Evolutionary conservation across 2,888 invertebrate species (phyloP).

Genomic region (Himalopsyche japonica): DNA sequence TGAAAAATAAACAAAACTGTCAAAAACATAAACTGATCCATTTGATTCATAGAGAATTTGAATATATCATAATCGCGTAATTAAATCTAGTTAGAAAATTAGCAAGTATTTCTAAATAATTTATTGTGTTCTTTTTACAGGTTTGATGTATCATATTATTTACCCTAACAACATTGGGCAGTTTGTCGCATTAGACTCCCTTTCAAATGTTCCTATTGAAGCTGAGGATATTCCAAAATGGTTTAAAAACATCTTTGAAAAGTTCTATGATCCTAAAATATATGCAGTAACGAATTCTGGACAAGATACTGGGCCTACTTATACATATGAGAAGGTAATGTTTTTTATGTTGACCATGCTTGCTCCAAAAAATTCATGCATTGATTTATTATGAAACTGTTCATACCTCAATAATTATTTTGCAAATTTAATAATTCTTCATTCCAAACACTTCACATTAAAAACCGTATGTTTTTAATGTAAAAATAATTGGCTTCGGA

Average conservation of each 20-base stretch:
- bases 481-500: background rate
- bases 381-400: too few species aligned
- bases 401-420: too few species aligned
- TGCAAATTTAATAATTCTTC: too few species aligned
- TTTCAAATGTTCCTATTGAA: slow-evolving; percentile 44
- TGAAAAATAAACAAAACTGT: background rate
- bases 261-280: slow-evolving; percentile 46
- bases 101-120: background rate
- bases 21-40: background rate
- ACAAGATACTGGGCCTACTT: slow-evolving; percentile 45
- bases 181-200: slow-evolving; percentile 50
- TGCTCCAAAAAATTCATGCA: too few species aligned
- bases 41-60: background rate
- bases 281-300: slow-evolving; percentile 46
- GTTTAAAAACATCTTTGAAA: slow-evolving; percentile 48
- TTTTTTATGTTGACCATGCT: background rate
- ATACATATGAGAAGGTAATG: slow-evolving; percentile 48
- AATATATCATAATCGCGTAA: background rate
- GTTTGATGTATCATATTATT: slow-evolving; percentile 51
- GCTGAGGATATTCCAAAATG: slow-evolving; percentile 46
- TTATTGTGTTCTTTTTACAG: slow-evolving; percentile 42
- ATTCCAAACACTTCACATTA: too few species aligned
- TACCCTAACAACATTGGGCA: slow-evolving; percentile 56
- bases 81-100: background rate
- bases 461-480: too few species aligned